Evolutionary conservation across 2,888 invertebrate genomes (phyloP).

Genomic region (Phyto melanocephala): DNA sequence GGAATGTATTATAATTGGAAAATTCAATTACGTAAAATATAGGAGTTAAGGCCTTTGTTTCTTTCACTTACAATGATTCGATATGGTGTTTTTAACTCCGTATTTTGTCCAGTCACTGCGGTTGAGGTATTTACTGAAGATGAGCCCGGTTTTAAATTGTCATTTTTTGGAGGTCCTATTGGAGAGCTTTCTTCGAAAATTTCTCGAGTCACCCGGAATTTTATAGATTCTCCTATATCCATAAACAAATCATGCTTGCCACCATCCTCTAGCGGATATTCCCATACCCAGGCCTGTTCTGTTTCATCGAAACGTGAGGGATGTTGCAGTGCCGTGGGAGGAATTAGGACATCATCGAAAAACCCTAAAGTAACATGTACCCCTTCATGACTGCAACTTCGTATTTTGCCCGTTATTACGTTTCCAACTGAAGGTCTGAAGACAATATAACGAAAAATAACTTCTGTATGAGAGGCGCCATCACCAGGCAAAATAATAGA

Average conservation of each 20-base stretch:
- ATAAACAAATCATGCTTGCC: slow-evolving; percentile 93
- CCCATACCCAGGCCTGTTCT: slow-evolving; percentile 98
- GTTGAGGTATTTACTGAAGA: slow-evolving; percentile 72
- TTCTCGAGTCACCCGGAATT: slow-evolving; percentile 94
- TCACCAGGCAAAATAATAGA: slow-evolving; percentile 97
- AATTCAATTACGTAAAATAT: too few species aligned
- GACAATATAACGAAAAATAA: slow-evolving; percentile 94
- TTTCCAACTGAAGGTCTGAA: slow-evolving; percentile 97
- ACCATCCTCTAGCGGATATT: slow-evolving; percentile 91
- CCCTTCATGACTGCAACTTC: slow-evolving; percentile 93
- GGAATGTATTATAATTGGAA: too few species aligned
- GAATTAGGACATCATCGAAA: slow-evolving; percentile 97
- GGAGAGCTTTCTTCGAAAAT: slow-evolving; percentile 94
- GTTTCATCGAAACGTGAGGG: slow-evolving; percentile 95
- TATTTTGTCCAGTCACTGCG: slow-evolving; percentile 67
- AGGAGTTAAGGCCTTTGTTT: too few species aligned
- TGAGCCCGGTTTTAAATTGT: slow-evolving; percentile 71
- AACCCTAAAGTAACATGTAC: slow-evolving; percentile 96
- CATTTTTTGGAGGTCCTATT: slow-evolving; percentile 82
- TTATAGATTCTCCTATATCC: slow-evolving; percentile 92
- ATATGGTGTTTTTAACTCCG: slow-evolving; percentile 77
- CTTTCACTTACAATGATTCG: slow-evolving; percentile 73
- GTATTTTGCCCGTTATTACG: slow-evolving; percentile 94
- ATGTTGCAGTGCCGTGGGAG: slow-evolving; percentile 93
- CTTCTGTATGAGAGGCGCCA: slow-evolving; percentile 96